phyloP scores from a whole-genome alignment of 2,888 invertebrate genomes.

The Sphaerophoria taeniata region DNA sequence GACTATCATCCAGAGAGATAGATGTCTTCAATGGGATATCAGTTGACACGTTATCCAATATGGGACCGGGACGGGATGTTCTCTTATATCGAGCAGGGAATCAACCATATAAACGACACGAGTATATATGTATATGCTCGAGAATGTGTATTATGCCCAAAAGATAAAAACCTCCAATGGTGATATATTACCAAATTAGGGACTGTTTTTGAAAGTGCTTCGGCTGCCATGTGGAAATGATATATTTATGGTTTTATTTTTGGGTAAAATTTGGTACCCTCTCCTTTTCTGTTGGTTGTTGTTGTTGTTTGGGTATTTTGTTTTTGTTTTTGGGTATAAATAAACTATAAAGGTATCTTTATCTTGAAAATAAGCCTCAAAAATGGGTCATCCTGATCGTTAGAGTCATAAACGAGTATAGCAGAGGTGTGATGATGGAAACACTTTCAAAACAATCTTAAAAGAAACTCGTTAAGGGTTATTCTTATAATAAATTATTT shows the following conservation, averaged over 20 bases:
- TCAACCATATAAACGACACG: neutral
- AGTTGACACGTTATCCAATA: conserved; percentile 71
- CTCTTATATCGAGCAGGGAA: conserved; percentile 56
- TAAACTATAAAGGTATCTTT: conserved; percentile 9
- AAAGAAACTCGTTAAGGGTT: conserved; percentile 24
- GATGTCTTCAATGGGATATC: conserved; percentile 70
- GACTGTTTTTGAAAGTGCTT: conserved; percentile 69
- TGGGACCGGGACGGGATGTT: conserved; percentile 56
- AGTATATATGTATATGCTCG: neutral
- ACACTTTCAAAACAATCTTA: conserved; percentile 43
- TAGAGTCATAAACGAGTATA: neutral
- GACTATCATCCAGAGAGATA: conserved; percentile 54
- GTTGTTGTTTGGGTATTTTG: neutral
- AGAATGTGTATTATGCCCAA: conserved; percentile 14
- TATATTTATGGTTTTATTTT: conserved; percentile 74
- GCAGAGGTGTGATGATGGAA: conserved; percentile 38
- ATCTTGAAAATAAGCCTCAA: conserved; percentile 35
- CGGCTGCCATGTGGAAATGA: conserved; percentile 71
- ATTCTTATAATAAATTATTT: conserved; percentile 42
- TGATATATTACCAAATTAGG: conserved; percentile 72
- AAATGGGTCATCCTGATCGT: conserved; percentile 55
- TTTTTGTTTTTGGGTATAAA: conserved; percentile 35
- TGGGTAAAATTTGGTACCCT: conserved; percentile 53
- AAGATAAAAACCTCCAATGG: conserved; percentile 67
- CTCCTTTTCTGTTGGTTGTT: conserved; percentile 5